Base-by-base conservation (phyloP, 2,888 invertebrate genomes). In the Oxycera nigricornis region DNA sequence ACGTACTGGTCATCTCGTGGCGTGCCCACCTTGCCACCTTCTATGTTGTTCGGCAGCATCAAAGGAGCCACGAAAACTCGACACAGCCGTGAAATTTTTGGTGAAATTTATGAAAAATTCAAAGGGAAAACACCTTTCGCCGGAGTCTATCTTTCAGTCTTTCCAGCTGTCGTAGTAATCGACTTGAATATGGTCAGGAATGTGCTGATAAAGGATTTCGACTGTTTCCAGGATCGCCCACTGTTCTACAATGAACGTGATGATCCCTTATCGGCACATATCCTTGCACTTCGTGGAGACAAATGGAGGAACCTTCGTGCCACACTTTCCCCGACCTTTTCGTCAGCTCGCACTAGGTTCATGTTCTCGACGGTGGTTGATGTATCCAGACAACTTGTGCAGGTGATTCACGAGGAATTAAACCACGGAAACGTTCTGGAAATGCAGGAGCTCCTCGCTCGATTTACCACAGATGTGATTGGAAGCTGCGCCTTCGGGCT, bases 381-480 rank as follows among this genome's bases (percentile, higher is more conserved):
- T 4, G 68, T 65, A 24, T 52, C 52, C 70, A 30, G 50, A n/a
- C 24, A n/a, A 22, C 78, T 81, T 35, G 76, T 78, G 2, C 59
- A 68, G 0, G 73, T 76, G 0, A 22, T 83, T 0, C 79, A 77
- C 17, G 67, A 80, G 4, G 26, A 61, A 0, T 30, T 75, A 1
- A 41, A 70, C 41, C 68, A 22, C 9, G 26, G 50, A 0, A 62
- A 26, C 4, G 35, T 85, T 79, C 74, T 87, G 80, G 87, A 88
- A 72, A 75, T 87, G 17, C 84, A 85, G 67, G 86, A 86, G 14
- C 72, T 85, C 0, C 79, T 85, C 31, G 83, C 84, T 0, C 82
- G 85, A 24, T 88, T 82, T 68, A 86, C 87, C 0, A 86, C 87
- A 1, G 88, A 89, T 78, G 86, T 88, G 0, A 88, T 88, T 61